Conservation (phyloP, 2,113 vertebrate genomes). For the Cavia aperea region DNA sequence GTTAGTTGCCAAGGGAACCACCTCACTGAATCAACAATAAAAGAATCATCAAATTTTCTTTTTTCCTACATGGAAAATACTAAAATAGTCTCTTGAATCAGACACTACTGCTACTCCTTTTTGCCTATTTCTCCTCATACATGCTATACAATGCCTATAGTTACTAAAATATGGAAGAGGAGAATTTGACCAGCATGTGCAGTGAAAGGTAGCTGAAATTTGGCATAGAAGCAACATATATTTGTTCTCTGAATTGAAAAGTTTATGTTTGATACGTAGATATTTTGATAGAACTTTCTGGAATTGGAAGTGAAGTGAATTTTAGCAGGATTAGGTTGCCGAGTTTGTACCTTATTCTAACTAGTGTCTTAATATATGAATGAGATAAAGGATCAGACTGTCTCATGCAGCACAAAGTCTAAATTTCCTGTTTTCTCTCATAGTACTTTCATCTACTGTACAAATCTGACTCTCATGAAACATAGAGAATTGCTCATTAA, state of each 20-base stretch:
- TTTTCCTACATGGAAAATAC: conserved; percentile 54
- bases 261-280: conserved; percentile 4
- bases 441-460: not conserved
- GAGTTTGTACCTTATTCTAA: not conserved
- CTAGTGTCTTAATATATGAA: not conserved
- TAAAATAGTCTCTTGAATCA: conserved; percentile 60
- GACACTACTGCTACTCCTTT: not conserved
- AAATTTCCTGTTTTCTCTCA: not conserved
- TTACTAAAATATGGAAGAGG: not conserved
- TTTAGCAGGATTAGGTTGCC: not conserved
- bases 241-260: conserved; percentile 16
- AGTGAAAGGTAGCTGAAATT: not conserved
- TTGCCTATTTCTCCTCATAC: not conserved
- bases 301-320: not conserved
- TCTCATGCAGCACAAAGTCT: not conserved
- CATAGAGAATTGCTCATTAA: not conserved
- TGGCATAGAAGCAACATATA: not conserved
- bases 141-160: conserved; percentile 24
- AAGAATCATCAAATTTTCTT: conserved; percentile 69
- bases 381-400: not conserved
- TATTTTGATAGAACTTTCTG: conserved; percentile 22
- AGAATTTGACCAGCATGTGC: not conserved
- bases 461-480: not conserved
- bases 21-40: conserved; percentile 64
- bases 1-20: conserved; percentile 73